Percentiles rank a stretch among this genome's conserved stretches.
These are phyloP conservation scores for Andinoacara biseriatus DNA, from an alignment of 2,113 vertebrate genomes.

Conservation along the genomic window DNA sequence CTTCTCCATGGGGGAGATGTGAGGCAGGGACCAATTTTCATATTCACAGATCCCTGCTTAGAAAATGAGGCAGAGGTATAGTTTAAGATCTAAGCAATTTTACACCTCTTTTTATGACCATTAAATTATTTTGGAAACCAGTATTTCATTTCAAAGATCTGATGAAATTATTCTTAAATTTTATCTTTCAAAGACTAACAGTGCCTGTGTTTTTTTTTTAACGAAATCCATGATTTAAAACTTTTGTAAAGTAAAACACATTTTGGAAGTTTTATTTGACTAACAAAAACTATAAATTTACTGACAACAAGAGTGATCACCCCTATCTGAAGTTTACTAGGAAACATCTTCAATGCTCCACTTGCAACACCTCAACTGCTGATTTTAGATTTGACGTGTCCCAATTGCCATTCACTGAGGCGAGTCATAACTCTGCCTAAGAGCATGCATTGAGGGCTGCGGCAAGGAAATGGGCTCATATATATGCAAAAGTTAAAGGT, in stretches of 20 bases:
- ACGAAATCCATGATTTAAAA: not conserved
- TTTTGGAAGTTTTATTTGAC: not conserved
- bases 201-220: not conserved
- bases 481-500: constrained; percentile 67
- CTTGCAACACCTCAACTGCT: not conserved
- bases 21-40: not conserved
- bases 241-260: not conserved
- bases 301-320: not conserved
- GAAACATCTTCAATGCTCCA: constrained; percentile 9
- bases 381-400: constrained; percentile 36
- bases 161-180: not conserved
- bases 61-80: constrained; percentile 2
- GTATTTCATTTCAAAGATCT: not conserved
- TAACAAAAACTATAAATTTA: not conserved
- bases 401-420: constrained; percentile 48
- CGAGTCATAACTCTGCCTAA: constrained; percentile 56
- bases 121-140: not conserved
- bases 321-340: constrained; percentile 21
- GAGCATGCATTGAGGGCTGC: constrained; percentile 56
- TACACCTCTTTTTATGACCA: not conserved
- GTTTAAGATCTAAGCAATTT: not conserved
- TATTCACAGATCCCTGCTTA: constrained; percentile 29
- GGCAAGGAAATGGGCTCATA: constrained; percentile 65
- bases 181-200: not conserved
- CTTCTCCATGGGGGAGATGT: not conserved